Percentiles rank a stretch among this genome's conserved stretches.
Evolutionary conservation across 2,888 invertebrate species (phyloP).

Genomic region (Yponomeuta malinellus): DNA sequence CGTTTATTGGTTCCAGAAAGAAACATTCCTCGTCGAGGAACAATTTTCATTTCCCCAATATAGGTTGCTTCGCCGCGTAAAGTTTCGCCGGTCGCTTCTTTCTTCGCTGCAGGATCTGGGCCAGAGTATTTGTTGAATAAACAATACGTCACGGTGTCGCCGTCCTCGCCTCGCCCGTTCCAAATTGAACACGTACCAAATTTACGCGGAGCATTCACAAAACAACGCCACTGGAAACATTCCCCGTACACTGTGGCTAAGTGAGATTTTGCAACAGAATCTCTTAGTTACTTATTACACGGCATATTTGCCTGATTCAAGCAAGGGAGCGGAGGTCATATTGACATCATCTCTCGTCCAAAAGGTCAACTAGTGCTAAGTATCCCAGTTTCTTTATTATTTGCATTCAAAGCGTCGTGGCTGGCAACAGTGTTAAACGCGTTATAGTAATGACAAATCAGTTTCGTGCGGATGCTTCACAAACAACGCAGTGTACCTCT

Average conservation of each 20-base stretch:
- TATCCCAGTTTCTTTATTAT: not conserved
- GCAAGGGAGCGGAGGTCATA: not conserved
- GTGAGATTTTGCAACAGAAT: not conserved
- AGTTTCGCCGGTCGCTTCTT: not conserved
- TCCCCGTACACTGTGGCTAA: constrained; percentile 4
- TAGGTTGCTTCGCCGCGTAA: constrained; percentile 8
- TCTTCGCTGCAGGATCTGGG: not conserved
- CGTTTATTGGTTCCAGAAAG: constrained; percentile 1
- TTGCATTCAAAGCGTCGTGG: not conserved
- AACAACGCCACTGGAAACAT: constrained; percentile 3
- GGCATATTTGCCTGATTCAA: not conserved
- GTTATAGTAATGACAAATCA: not conserved
- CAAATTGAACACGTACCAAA: constrained; percentile 16
- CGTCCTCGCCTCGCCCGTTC: not conserved
- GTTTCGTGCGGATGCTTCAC: not conserved
- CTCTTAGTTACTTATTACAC: not conserved
- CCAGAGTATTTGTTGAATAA: constrained; percentile 14
- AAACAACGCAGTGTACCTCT: not conserved
- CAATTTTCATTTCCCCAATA: not conserved
- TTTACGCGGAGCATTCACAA: constrained; percentile 10
- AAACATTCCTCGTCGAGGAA: not conserved
- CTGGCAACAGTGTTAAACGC: not conserved
- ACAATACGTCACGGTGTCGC: constrained; percentile 12
- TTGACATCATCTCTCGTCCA: not conserved
- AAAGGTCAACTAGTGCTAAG: not conserved